phyloP scores from a whole-genome alignment of 2,888 invertebrate genomes.

The Anticlea derivata region DNA sequence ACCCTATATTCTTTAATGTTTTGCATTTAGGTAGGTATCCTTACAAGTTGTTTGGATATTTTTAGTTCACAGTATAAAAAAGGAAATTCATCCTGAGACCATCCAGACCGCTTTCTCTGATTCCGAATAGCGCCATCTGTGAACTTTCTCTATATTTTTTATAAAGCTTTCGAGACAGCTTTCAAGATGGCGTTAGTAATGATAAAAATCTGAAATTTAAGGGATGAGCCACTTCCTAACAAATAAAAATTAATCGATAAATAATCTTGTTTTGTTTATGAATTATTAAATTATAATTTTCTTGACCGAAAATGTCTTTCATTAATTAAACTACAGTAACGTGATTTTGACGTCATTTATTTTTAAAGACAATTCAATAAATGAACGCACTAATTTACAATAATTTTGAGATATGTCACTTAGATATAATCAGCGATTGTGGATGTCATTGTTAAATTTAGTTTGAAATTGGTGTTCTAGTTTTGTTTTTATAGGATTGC shows the following conservation, averaged over 20 bases:
- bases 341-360: constrained; percentile 78
- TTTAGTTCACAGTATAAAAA: too few species aligned
- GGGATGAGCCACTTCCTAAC: background rate
- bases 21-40: too few species aligned
- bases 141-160: too few species aligned
- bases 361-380: constrained; percentile 83
- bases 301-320: too few species aligned
- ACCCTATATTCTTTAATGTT: too few species aligned
- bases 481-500: constrained; percentile 2
- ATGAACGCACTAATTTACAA: constrained; percentile 82
- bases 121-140: constrained; percentile 3
- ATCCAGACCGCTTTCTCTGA: too few species aligned
- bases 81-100: too few species aligned
- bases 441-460: constrained; percentile 53
- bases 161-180: background rate
- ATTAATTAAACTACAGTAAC: too few species aligned
- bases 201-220: background rate
- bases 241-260: background rate
- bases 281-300: too few species aligned
- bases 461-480: constrained; percentile 29
- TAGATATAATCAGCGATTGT: constrained; percentile 68
- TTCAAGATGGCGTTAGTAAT: constrained; percentile 3
- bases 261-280: background rate
- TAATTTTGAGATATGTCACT: constrained; percentile 82
- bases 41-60: too few species aligned